Base-by-base conservation (phyloP, 2,113 vertebrate genomes). In the Lethenteron reissneri region DNA sequence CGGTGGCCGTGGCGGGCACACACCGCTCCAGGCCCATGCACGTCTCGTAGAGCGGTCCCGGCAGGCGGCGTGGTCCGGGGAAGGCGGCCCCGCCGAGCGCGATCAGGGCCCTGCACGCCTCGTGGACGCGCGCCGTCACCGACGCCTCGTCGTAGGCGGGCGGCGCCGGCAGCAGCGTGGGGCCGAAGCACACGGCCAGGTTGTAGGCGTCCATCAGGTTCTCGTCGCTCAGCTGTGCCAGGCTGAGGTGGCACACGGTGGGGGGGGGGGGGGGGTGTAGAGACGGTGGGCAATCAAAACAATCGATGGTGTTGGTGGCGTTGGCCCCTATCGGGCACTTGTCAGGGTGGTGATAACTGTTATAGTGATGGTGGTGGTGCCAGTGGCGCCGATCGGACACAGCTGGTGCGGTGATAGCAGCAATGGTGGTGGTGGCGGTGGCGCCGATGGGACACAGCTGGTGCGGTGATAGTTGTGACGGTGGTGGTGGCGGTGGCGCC, bases 131-230 rank as follows among this genome's bases (percentile, higher is more conserved):
- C n/a, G 64, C n/a, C 10, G n/a, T n/a, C 9, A n/a, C n/a, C n/a
- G 8, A n/a, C 64, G 25, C 64, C n/a, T n/a, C n/a, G 25, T 68
- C 64, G 25, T 17, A 25, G 25, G n/a, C 64, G n/a, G n/a, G n/a
- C 9, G 64, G 64, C 64, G 25, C 64, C 11, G 64, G 64, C 64
- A 68, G n/a, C 64, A 68, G 64, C 64, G 64, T 68, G 25, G 64
- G 64, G n/a, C 64, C 64, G 25, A 68, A 68, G 64, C 64, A 68
- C n/a, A 68, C 25, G n/a, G 64, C 64, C 64, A 68, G 64, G 64
- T 68, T 68, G 25, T 25, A 17, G n/a, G 64, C n/a, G 11, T 68
- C 64, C 64, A 68, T 68, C 64, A 68, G n/a, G 64, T 68, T 68
- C 64, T 68, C 64, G 25, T 68, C 64, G n/a, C 64, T n/a, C n/a